Conservation (phyloP, 1,140 invertebrate genomes). For the Sitophilus oryzae region DNA sequence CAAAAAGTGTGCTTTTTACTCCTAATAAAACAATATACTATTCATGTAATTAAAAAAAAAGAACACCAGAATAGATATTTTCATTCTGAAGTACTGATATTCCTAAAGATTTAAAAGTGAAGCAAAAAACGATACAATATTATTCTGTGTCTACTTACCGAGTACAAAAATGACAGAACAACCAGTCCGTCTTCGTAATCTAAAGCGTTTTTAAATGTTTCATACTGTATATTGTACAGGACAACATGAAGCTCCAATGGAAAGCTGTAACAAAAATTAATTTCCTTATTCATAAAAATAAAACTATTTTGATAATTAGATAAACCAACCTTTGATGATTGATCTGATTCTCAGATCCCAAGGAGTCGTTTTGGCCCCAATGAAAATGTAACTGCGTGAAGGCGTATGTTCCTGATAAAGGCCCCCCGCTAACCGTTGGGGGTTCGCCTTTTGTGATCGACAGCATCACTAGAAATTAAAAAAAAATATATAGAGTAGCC, state of each 20-base stretch:
- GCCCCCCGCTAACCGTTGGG: constrained; percentile 60
- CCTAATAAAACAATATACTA: too few species aligned
- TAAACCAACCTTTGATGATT: too few species aligned
- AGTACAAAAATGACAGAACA: constrained; percentile 78
- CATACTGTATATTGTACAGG: constrained; percentile 70
- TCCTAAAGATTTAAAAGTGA: too few species aligned
- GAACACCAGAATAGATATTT: too few species aligned
- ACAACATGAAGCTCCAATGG: constrained; percentile 83
- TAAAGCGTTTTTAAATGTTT: constrained; percentile 55
- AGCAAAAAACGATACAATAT: too few species aligned
- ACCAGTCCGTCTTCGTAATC: constrained; percentile 66
- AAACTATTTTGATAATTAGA: too few species aligned
- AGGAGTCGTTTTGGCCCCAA: constrained; percentile 70
- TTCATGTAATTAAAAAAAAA: too few species aligned
- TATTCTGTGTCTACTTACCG: constrained; percentile 50
- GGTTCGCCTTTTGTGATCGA: constrained; percentile 47
- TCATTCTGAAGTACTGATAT: too few species aligned
- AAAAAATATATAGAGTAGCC: background rate
- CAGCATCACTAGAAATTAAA: constrained; percentile 53
- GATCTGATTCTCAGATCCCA: constrained; percentile 84
- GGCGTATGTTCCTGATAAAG: constrained; percentile 61
- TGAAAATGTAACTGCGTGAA: constrained; percentile 81
- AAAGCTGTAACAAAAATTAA: constrained; percentile 55
- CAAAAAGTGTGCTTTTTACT: too few species aligned
- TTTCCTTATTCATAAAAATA: too few species aligned